A percentile compares a stretch with the other conserved stretches of the same genome.
Conservation (phyloP, 2,113 vertebrate species). For the Phalacrocorax pelagicus region DNA sequence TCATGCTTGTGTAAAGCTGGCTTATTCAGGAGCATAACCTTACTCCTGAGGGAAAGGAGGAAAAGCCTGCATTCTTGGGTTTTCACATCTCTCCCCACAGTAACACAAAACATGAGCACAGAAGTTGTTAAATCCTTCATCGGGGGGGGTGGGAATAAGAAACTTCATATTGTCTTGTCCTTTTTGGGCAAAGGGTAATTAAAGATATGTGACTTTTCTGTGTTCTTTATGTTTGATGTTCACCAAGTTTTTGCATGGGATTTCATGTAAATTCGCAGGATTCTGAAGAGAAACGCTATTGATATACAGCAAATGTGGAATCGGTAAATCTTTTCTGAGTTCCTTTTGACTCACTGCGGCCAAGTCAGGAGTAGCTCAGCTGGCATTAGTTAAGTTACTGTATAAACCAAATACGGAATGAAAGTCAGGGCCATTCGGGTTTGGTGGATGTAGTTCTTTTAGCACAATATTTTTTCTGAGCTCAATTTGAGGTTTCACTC, state of each 20-base stretch:
- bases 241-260: neutral
- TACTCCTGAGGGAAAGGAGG: neutral
- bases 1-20: neutral
- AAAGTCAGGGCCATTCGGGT: neutral
- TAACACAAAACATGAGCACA: neutral
- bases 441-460: neutral
- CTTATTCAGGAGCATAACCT: neutral
- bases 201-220: neutral
- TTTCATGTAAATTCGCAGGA: neutral
- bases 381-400: neutral
- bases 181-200: neutral
- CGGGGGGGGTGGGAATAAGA: neutral
- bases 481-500: neutral
- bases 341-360: neutral
- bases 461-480: neutral
- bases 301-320: neutral
- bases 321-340: neutral
- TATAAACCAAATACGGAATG: neutral
- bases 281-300: neutral
- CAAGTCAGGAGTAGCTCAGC: neutral
- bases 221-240: neutral
- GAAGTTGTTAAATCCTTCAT: too few species aligned
- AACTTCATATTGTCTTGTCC: neutral
- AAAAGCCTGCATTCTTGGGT: neutral
- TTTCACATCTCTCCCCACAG: neutral